Conservation (phyloP, 2,113 vertebrate genomes). For the Zosterops hypoxanthus region DNA sequence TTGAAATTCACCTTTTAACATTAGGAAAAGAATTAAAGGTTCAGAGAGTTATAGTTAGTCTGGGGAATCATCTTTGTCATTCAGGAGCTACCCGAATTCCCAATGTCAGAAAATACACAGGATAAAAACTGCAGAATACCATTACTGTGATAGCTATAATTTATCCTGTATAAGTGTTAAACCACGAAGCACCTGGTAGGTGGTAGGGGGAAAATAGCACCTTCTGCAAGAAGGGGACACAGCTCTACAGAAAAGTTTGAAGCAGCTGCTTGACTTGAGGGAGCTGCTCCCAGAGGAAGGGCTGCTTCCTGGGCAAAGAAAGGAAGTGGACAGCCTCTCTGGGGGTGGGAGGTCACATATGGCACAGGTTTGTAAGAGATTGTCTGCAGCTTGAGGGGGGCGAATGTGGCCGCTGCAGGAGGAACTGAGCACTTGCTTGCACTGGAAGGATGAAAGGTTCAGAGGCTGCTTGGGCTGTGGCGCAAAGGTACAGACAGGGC, state of each 20-base stretch:
- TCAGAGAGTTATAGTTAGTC: not conserved
- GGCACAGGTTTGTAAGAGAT: not conserved
- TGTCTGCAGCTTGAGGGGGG: not conserved
- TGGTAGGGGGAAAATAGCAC: not conserved
- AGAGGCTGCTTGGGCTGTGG: fast-evolving
- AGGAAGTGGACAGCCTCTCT: not conserved
- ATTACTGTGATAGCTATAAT: not conserved
- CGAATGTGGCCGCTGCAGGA: not conserved
- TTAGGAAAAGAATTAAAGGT: not conserved
- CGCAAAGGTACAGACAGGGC: not conserved
- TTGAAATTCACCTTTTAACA: not conserved
- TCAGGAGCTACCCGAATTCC: not conserved
- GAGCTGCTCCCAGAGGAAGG: not conserved
- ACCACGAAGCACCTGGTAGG: not conserved
- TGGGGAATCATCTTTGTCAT: not conserved
- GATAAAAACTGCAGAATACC: not conserved
- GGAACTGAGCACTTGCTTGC: not conserved
- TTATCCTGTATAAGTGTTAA: not conserved
- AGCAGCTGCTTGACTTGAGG: not conserved
- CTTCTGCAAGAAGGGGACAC: not conserved
- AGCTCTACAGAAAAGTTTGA: not conserved
- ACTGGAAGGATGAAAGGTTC: not conserved
- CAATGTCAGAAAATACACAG: not conserved
- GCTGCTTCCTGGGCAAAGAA: not conserved
- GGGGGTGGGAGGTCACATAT: not conserved